phyloP scores from a whole-genome alignment of 2,888 invertebrate species.

The Aspidapion aeneum region DNA sequence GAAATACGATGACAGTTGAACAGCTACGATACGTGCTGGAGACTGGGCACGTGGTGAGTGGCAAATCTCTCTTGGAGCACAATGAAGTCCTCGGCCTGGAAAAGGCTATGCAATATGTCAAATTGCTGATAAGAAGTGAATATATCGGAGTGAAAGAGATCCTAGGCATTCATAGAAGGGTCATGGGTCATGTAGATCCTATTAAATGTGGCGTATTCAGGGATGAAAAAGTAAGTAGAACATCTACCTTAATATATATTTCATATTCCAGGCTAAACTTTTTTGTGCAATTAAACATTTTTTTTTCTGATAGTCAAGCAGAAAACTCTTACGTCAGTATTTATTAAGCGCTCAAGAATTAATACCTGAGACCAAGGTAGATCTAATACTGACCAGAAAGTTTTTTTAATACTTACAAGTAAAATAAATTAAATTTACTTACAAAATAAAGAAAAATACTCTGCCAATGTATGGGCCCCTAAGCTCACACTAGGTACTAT shows the following conservation, averaged over 20 bases:
- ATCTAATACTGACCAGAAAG: no score
- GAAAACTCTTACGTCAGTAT: no score
- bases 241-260: no score
- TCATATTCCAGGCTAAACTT: background rate
- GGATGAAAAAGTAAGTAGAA: conserved; percentile 63
- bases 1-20: conserved; percentile 92
- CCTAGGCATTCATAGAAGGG: conserved; percentile 86
- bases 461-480: no score
- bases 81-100: conserved; percentile 95
- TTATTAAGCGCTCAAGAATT: no score
- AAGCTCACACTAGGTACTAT: no score
- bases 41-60: conserved; percentile 80
- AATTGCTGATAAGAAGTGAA: conserved; percentile 73
- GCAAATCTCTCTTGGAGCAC: conserved; percentile 94
- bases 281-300: background rate
- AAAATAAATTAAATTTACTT: no score
- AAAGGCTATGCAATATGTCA: conserved; percentile 90
- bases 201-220: conserved; percentile 86
- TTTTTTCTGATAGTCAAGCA: background rate
- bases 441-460: no score
- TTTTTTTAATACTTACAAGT: no score
- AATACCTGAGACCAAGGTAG: no score
- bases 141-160: conserved; percentile 82
- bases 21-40: conserved; percentile 91
- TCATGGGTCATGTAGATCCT: conserved; percentile 93